Conservation (phyloP, 2,888 invertebrate species). For the Parapristionchus giblindavisi region DNA sequence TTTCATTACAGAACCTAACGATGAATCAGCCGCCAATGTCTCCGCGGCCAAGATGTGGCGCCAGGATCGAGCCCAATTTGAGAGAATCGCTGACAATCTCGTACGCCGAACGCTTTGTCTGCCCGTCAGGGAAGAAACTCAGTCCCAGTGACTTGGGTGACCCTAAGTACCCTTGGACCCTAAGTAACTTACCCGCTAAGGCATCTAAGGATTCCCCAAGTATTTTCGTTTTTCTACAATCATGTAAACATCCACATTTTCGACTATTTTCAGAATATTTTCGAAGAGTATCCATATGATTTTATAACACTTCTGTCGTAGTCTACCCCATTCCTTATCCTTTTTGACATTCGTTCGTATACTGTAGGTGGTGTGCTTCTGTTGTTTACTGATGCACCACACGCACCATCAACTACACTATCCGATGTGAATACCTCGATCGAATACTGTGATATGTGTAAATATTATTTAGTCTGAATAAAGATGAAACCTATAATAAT, state of each 20-base stretch:
- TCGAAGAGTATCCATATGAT: too few species aligned
- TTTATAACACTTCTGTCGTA: too few species aligned
- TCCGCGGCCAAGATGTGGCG: conserved; percentile 77
- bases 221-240: too few species aligned
- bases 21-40: conserved; percentile 98
- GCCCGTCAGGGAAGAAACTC: conserved; percentile 25
- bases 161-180: neutral
- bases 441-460: too few species aligned
- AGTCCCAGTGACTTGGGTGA: neutral
- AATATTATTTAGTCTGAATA: too few species aligned
- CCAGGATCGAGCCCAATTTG: conserved; percentile 91
- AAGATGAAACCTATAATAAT: too few species aligned
- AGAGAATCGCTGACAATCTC: conserved; percentile 87
- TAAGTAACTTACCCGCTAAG: neutral
- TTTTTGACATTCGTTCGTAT: neutral
- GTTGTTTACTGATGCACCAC: neutral
- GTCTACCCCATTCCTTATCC: too few species aligned
- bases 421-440: too few species aligned
- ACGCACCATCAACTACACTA: neutral
- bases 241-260: too few species aligned
- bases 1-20: conserved; percentile 85
- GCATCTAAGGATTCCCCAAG: neutral
- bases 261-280: too few species aligned
- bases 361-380: neutral
- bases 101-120: conserved; percentile 73